A percentile compares a stretch with the other conserved stretches of the same genome.
phyloP scores from a whole-genome alignment of 2,888 invertebrate species.

The Aproaerema taeniolella region DNA sequence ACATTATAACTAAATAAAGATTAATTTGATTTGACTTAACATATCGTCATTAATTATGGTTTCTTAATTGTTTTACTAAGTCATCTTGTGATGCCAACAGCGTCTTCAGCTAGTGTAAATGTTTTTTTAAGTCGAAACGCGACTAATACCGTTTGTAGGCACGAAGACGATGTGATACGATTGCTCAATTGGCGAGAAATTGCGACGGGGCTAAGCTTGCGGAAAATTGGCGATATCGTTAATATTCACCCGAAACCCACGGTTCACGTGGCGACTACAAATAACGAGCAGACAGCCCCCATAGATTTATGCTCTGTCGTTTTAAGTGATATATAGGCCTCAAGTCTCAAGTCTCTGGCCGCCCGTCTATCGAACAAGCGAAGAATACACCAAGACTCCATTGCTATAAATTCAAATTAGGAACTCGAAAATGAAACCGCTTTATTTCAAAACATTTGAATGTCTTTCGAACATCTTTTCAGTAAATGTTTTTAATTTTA shows the following conservation, averaged over 20 bases:
- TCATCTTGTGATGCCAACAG: slow-evolving; percentile 14
- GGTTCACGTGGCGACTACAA: slow-evolving; percentile 75
- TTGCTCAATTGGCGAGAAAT: slow-evolving; percentile 77
- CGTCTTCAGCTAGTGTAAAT: slow-evolving; percentile 26
- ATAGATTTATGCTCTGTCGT: slow-evolving; percentile 73
- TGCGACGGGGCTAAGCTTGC: slow-evolving; percentile 72
- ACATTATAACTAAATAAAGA: not conserved
- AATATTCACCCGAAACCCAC: slow-evolving; percentile 75
- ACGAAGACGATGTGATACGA: slow-evolving; percentile 55
- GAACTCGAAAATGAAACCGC: no score
- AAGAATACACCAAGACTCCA: slow-evolving; percentile 55
- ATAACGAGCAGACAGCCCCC: slow-evolving; percentile 68
- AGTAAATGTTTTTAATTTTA: no score
- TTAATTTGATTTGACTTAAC: not conserved
- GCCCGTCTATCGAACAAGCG: slow-evolving; percentile 42
- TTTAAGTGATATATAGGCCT: slow-evolving; percentile 69
- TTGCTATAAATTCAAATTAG: slow-evolving; percentile 33
- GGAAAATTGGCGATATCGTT: slow-evolving; percentile 77
- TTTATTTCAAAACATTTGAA: no score
- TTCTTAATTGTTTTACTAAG: not conserved
- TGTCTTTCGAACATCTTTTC: no score
- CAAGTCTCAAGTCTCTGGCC: slow-evolving; percentile 35
- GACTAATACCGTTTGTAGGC: slow-evolving; percentile 37
- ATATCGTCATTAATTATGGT: not conserved
- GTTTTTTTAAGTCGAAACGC: slow-evolving; percentile 35